Evolutionary conservation across 2,888 invertebrate genomes (phyloP).

Genomic region (Cyaniris semiargus): DNA sequence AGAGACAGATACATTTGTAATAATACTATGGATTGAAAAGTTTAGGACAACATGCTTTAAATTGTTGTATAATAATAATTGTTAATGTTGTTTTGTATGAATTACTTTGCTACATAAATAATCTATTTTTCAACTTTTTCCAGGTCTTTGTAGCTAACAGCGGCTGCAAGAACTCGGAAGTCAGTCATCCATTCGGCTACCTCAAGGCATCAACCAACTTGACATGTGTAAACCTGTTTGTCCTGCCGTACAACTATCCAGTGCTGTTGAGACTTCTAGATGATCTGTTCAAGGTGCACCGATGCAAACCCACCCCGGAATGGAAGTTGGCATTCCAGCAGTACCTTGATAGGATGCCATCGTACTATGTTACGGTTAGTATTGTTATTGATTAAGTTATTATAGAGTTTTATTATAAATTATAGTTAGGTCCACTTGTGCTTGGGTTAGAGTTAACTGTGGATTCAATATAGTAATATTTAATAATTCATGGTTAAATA

Average conservation of each 20-base stretch:
- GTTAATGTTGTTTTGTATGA: too few species aligned
- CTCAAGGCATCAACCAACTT: conserved; percentile 97
- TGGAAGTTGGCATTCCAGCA: conserved; percentile 96
- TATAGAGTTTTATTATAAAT: too few species aligned
- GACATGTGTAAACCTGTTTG: conserved; percentile 96
- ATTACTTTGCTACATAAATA: not conserved
- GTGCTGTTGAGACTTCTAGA: conserved; percentile 94
- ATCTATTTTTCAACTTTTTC: conserved; percentile 42
- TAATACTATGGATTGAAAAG: too few species aligned
- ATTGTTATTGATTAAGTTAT: not conserved
- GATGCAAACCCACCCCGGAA: conserved; percentile 94
- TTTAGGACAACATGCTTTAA: too few species aligned
- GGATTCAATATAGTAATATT: too few species aligned
- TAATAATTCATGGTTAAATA: too few species aligned
- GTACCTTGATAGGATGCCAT: conserved; percentile 97
- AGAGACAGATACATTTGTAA: too few species aligned
- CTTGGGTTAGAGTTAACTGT: too few species aligned
- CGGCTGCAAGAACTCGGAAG: conserved; percentile 88
- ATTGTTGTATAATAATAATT: too few species aligned
- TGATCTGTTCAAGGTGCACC: conserved; percentile 95
- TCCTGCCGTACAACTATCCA: conserved; percentile 99
- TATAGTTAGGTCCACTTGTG: too few species aligned
- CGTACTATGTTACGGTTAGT: conserved; percentile 92
- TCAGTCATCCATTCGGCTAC: conserved; percentile 98
- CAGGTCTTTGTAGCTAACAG: conserved; percentile 95